Percentiles rank a stretch among this genome's conserved stretches.
Evolutionary conservation across 2,888 invertebrate species (phyloP).

Genomic region (Dorcus hopei): DNA sequence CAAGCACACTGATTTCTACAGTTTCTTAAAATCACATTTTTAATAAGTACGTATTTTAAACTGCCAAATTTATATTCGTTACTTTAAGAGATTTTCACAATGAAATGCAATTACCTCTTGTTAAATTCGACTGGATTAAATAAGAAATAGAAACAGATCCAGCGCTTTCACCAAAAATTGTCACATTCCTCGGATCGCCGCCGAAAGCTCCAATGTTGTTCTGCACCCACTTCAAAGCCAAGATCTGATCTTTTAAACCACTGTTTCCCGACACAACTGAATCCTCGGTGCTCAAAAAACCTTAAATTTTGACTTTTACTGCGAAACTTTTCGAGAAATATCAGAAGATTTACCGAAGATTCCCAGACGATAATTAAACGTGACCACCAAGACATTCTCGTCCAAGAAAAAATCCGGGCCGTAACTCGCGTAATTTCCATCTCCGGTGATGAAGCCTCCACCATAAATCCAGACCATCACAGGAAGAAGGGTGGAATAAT

Average conservation of each 20-base stretch:
- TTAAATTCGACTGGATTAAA: not conserved
- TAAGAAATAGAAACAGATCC: conserved; percentile 4
- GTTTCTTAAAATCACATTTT: not conserved
- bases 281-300: conserved; percentile 12
- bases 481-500: conserved; percentile 20
- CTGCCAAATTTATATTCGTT: not conserved
- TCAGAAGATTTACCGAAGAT: conserved; percentile 31
- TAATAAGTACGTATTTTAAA: not conserved
- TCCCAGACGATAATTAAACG: conserved; percentile 36
- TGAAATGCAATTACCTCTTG: conserved; percentile 1
- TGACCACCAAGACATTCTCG: conserved; percentile 34
- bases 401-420: conserved; percentile 37
- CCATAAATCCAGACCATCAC: conserved; percentile 38
- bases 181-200: conserved; percentile 9
- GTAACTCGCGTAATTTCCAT: conserved; percentile 28
- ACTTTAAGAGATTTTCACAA: too few species aligned
- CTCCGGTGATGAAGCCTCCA: conserved; percentile 33
- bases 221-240: conserved; percentile 8
- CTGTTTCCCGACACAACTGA: conserved; percentile 5
- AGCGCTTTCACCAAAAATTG: conserved; percentile 10
- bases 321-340: too few species aligned
- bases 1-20: too few species aligned
- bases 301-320: not conserved
- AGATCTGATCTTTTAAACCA: conserved; percentile 7
- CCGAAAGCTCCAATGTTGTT: conserved; percentile 11